Evolutionary conservation across 92 coral and sea anemone species (phyloP), one percentile per base, ranked within the genome.

Genomic region (Epizoanthus stellaris): DNA sequence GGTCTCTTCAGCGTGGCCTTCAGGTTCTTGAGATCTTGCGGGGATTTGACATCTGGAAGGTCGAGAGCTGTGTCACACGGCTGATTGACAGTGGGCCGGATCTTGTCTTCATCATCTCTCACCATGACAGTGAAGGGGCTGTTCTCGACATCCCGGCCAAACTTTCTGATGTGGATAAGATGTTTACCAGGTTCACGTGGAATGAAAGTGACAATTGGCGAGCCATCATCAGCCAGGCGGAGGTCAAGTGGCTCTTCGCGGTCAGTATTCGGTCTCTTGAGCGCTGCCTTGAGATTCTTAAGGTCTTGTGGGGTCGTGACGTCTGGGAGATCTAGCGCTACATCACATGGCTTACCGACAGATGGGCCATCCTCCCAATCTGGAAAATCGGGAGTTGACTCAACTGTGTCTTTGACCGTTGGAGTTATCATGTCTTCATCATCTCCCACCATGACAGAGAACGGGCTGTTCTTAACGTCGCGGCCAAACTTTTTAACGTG

Each of bases 111-210:
- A n/a, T 92, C 98, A 0, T 98, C 99, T 54, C 95, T 92, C 43
- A 96, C 99, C 98, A 96, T 91, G 53, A 96, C 98, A 38, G 98
- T 91, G 91, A 96, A 96, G 5, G 99, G 99, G 83, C 99, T 96
- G 93, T 96, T 94, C 76, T 91, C 93, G 34, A 96, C 95, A 53
- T 96, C 96, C 36, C 80, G 91, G 4, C 93, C 94, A 42, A 83
- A 82, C 76, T 93, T 94, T 86, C 90, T 89, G 59, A 96, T 89
- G 90, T 94, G 94, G 90, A 96, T 94, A 47, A 96, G 80, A 71
- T 96, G 98, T 86, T 96, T 98, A 42, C 99, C 99, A 11, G 98
- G 96, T 70, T 96, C 98, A 16, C 90, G 89, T 0, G 99, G 99
- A 16, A 90, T 92, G 65, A 96, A 96, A 1, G 96, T 92, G 3